Conservation (phyloP, 2,113 vertebrate genomes). For the Halichoeres trimaculatus region DNA sequence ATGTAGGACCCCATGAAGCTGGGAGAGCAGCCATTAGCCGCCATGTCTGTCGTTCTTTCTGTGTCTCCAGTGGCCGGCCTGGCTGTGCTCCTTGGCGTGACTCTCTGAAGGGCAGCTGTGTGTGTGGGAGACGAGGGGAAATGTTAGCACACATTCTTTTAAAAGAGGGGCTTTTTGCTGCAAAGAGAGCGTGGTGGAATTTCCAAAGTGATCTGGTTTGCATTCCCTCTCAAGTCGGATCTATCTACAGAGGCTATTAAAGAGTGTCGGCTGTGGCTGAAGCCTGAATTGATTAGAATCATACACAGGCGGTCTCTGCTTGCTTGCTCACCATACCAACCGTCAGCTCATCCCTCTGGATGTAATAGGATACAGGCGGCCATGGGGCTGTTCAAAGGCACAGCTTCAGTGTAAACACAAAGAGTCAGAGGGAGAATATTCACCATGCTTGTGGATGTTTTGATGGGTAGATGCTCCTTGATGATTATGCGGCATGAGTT, state of each 20-base stretch:
- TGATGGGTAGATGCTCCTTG: conserved; percentile 34
- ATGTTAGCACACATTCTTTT: conserved; percentile 78
- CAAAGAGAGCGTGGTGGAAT: conserved; percentile 64
- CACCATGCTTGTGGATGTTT: conserved; percentile 49
- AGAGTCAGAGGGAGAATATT: conserved; percentile 24
- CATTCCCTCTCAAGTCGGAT: conserved; percentile 70
- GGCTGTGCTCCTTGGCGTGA: conserved; percentile 55
- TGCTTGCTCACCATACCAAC: conserved; percentile 39
- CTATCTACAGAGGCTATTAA: conserved; percentile 67
- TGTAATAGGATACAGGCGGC: conserved; percentile 65
- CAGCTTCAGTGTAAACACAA: conserved; percentile 54
- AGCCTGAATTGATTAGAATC: conserved; percentile 73
- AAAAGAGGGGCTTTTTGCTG: conserved; percentile 70
- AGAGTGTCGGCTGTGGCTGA: conserved; percentile 51
- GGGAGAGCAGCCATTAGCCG: conserved; percentile 57
- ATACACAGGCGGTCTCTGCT: conserved; percentile 45
- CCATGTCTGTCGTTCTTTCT: conserved; percentile 19
- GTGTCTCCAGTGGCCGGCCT: conserved; percentile 24
- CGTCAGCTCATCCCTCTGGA: conserved; percentile 52
- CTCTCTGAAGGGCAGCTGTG: conserved; percentile 73
- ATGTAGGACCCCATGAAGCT: conserved; percentile 53
- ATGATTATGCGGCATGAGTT: conserved; percentile 7
- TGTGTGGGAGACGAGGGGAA: conserved; percentile 75
- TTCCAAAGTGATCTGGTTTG: conserved; percentile 77
- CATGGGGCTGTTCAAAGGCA: conserved; percentile 55